A percentile compares a stretch with the other conserved stretches of the same genome.
These are phyloP conservation scores for Hassar affinis DNA, from an alignment of 2,113 vertebrate species.

Conservation along the genomic window DNA sequence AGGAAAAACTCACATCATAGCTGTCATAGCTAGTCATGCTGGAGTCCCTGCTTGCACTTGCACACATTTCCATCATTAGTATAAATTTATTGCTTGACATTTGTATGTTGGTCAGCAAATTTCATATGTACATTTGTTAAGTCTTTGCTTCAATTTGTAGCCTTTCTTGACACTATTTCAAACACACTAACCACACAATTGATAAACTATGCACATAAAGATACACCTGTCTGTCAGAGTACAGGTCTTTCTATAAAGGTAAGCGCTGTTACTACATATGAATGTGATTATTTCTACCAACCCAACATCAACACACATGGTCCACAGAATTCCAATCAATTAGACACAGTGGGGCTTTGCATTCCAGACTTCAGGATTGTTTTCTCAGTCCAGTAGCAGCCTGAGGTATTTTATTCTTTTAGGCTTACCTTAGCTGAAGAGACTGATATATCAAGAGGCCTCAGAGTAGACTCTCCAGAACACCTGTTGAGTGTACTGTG, in stretches of 20 bases:
- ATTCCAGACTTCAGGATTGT: conserved; percentile 62
- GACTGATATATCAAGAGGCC: conserved; percentile 52
- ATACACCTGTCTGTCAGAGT: neutral
- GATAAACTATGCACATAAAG: neutral
- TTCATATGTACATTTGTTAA: neutral
- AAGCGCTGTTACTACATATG: conserved; percentile 28
- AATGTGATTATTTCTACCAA: conserved; percentile 44
- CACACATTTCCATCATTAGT: neutral
- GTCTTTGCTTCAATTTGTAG: neutral
- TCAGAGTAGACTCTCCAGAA: conserved; percentile 40
- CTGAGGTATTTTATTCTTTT: conserved; percentile 51
- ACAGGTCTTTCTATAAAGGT: conserved; percentile 29
- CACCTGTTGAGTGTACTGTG: conserved; percentile 48
- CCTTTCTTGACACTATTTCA: neutral
- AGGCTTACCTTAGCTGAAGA: conserved; percentile 43
- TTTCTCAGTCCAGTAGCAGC: conserved; percentile 55
- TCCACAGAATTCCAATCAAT: conserved; percentile 64
- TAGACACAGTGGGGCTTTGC: conserved; percentile 61
- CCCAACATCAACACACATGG: conserved; percentile 50
- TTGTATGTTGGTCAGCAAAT: neutral
- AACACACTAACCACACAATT: neutral
- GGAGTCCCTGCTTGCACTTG: no score
- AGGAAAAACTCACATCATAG: no score
- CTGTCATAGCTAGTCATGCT: no score
- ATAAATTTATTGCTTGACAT: neutral